phyloP scores from a whole-genome alignment of 2,113 vertebrate genomes.

The Turdus rufiventris region DNA sequence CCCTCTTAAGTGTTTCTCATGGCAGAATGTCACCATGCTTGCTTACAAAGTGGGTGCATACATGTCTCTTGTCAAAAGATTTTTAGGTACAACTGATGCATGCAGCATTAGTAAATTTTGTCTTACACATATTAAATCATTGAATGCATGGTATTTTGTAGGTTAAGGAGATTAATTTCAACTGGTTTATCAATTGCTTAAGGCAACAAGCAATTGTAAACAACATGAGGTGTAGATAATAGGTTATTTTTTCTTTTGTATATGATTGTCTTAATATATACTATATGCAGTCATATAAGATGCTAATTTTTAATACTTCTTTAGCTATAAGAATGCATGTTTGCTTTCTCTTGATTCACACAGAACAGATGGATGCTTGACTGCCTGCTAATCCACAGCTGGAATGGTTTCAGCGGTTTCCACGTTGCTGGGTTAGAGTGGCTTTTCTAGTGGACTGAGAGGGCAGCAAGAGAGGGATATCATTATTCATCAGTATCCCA shows the following conservation, averaged over 20 bases:
- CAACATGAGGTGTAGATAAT: background rate
- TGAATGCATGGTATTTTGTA: background rate
- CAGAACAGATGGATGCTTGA: constrained; percentile 86
- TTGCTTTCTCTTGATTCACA: constrained; percentile 75
- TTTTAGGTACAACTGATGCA: background rate
- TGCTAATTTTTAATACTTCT: constrained; percentile 65
- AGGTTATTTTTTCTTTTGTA: constrained; percentile 14
- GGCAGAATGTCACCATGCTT: background rate
- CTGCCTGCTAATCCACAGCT: constrained; percentile 86
- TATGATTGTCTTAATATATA: constrained; percentile 32
- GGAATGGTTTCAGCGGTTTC: constrained; percentile 84
- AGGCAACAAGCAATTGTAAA: constrained; percentile 17
- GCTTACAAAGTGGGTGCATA: background rate
- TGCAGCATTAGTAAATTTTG: background rate
- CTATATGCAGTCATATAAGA: constrained; percentile 40
- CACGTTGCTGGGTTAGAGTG: constrained; percentile 83
- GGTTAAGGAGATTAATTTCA: background rate
- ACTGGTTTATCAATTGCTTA: background rate
- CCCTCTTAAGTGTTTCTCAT: background rate
- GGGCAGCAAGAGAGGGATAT: constrained; percentile 85
- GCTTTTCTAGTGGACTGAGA: constrained; percentile 87
- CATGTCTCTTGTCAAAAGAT: background rate
- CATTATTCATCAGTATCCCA: constrained; percentile 89
- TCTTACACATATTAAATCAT: background rate
- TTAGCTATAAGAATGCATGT: constrained; percentile 75